Conservation (phyloP, 2,888 invertebrate species). For the Cancer borealis region DNA sequence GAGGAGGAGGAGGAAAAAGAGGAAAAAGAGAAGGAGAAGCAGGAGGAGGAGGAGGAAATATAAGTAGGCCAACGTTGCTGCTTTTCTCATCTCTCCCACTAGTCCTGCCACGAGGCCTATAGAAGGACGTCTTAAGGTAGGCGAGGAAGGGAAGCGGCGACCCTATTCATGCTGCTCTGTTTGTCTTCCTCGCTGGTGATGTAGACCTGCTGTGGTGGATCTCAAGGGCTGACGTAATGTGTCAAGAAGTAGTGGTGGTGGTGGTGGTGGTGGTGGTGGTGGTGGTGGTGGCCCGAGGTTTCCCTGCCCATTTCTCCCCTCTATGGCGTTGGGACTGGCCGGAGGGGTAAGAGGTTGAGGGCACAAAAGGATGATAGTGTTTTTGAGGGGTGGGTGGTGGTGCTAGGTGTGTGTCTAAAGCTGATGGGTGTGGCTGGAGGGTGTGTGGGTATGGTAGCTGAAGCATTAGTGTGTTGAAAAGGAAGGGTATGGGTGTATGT, state of each 20-base stretch:
- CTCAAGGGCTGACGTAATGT: no score
- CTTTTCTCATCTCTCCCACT: not conserved
- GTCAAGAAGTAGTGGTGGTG: not conserved
- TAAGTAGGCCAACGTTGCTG: not conserved
- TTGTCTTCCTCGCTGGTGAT: not conserved
- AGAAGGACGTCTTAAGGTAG: not conserved
- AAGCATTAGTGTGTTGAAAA: no score
- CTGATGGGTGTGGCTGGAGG: no score
- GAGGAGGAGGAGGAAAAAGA: not conserved
- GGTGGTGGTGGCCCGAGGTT: not conserved
- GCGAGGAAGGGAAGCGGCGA: not conserved
- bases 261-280: constrained; percentile 6
- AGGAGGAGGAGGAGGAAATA: not conserved
- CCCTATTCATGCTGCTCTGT: constrained; percentile 24
- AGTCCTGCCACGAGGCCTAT: not conserved
- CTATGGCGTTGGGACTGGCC: no score
- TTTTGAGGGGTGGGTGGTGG: no score
- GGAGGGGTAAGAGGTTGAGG: no score
- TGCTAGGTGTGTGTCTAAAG: no score
- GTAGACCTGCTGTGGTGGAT: not conserved
- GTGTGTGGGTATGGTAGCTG: no score
- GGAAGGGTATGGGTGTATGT: no score
- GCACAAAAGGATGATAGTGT: no score
- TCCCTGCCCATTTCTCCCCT: no score
- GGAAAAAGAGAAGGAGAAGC: not conserved